Evolutionary conservation across 2,113 vertebrate genomes (phyloP).

Genomic region (Cryptoleucopteryx plumbea): DNA sequence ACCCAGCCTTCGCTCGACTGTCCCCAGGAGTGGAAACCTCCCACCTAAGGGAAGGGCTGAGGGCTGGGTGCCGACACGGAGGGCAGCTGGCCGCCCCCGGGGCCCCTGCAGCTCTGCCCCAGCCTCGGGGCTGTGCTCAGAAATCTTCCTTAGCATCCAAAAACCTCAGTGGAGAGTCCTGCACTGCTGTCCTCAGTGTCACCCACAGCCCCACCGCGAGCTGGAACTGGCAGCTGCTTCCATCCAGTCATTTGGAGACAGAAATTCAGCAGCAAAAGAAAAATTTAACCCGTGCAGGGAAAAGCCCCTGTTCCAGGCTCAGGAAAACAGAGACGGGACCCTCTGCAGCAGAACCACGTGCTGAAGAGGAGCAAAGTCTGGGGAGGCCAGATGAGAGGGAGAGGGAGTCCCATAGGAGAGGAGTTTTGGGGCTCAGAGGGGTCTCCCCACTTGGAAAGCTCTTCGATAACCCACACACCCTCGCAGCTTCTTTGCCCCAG

Average conservation of each 20-base stretch:
- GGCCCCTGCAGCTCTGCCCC: not conserved
- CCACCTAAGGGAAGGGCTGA: not conserved
- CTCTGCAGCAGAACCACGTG: not conserved
- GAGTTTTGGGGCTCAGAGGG: not conserved
- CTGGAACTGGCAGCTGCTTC: not conserved
- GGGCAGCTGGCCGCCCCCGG: fast-evolving
- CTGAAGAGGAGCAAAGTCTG: not conserved
- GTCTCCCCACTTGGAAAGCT: not conserved
- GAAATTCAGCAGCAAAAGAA: constrained; percentile 16
- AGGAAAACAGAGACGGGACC: not conserved
- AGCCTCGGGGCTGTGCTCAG: not conserved
- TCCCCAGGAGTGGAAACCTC: not conserved
- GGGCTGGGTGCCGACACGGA: not conserved
- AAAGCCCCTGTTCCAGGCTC: not conserved
- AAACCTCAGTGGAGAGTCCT: not conserved
- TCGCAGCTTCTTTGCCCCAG: not conserved
- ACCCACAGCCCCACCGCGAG: not conserved
- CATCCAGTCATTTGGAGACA: not conserved
- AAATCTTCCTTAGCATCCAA: not conserved
- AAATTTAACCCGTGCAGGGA: not conserved
- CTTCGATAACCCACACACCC: fast-evolving
- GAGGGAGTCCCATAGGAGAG: fast-evolving
- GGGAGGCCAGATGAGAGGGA: not conserved
- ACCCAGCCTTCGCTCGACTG: not conserved
- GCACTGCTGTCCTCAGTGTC: not conserved